These are phyloP conservation scores for Coremacera marginata DNA, from an alignment of 2,888 invertebrate species.

Conservation along the genomic window DNA sequence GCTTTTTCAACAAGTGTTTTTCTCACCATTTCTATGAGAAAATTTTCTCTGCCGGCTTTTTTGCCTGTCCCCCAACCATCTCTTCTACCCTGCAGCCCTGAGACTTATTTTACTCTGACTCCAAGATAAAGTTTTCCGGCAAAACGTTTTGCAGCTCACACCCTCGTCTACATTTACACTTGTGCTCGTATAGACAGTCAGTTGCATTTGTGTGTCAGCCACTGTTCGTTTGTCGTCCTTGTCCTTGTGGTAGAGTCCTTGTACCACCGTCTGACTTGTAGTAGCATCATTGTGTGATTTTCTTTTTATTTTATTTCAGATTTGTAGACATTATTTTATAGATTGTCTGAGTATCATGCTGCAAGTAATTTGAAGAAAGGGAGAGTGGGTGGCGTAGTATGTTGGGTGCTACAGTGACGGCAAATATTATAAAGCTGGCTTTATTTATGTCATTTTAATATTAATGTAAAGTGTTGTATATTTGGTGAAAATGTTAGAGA, in stretches of 20 bases:
- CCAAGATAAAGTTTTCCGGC: slow-evolving; percentile 33
- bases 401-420: neutral
- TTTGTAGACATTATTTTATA: slow-evolving; percentile 29
- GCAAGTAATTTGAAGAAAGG: neutral
- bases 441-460: too few species aligned
- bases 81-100: neutral
- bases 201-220: neutral
- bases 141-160: slow-evolving; percentile 13
- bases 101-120: neutral
- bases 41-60: slow-evolving; percentile 17
- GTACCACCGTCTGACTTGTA: neutral
- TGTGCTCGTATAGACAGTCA: neutral
- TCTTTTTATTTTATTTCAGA: slow-evolving; percentile 31
- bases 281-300: slow-evolving; percentile 9
- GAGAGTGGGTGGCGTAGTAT: neutral
- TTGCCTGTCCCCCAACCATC: neutral
- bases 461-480: too few species aligned
- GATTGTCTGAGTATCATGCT: slow-evolving; percentile 18
- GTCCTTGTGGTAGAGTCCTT: slow-evolving; percentile 18
- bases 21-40: neutral
- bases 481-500: too few species aligned
- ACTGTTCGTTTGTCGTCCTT: slow-evolving; percentile 10
- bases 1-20: slow-evolving; percentile 21
- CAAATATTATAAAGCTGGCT: neutral
- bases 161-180: slow-evolving; percentile 5